These are phyloP conservation scores for Watsonalla cultraria DNA, from an alignment of 2,888 invertebrate species.

Conservation along the genomic window DNA sequence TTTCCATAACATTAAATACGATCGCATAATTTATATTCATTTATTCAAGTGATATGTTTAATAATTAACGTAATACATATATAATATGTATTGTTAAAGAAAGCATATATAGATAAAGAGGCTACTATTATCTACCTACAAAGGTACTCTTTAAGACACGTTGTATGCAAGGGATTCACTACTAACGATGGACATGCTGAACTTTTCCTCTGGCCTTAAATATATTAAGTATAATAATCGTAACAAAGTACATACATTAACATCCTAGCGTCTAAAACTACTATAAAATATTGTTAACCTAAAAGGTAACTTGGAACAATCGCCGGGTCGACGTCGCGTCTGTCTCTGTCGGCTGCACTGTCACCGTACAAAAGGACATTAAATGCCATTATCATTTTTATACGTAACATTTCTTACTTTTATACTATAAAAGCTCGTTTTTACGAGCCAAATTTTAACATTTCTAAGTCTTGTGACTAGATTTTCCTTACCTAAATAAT, in stretches of 20 bases:
- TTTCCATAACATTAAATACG: slow-evolving; percentile 14
- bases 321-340: slow-evolving; percentile 17
- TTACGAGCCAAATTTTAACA: slow-evolving; percentile 68
- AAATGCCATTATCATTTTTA: slow-evolving; percentile 55
- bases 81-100: slow-evolving; percentile 40
- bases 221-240: slow-evolving; percentile 36
- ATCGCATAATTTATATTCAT: slow-evolving; percentile 18
- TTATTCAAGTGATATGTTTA: slow-evolving; percentile 42
- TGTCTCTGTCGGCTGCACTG: slow-evolving; percentile 10
- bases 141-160: slow-evolving; percentile 75
- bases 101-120: slow-evolving; percentile 15
- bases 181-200: slow-evolving; percentile 54
- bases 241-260: slow-evolving; percentile 61
- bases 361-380: slow-evolving; percentile 49
- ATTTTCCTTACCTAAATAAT: slow-evolving; percentile 75
- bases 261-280: slow-evolving; percentile 66
- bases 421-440: slow-evolving; percentile 63
- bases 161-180: slow-evolving; percentile 46
- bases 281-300: slow-evolving; percentile 68
- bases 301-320: slow-evolving; percentile 75
- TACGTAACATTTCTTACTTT: slow-evolving; percentile 49
- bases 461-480: slow-evolving; percentile 78
- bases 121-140: slow-evolving; percentile 48
- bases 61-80: slow-evolving; percentile 40
- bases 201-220: slow-evolving; percentile 67